Evolutionary conservation across 2,888 invertebrate genomes (phyloP).

Genomic region (Pteria penguin): DNA sequence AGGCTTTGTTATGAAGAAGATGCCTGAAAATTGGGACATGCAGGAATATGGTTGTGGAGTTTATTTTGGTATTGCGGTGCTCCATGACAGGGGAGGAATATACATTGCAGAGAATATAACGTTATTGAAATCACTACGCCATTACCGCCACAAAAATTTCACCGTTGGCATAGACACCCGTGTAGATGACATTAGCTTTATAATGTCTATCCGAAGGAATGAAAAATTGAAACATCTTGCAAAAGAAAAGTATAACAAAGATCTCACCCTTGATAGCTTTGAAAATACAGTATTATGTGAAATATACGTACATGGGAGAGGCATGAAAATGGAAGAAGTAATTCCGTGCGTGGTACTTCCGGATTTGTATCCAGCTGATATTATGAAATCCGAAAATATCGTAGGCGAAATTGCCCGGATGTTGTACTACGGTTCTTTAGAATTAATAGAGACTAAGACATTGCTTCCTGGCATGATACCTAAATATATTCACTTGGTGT

Average conservation of each 20-base stretch:
- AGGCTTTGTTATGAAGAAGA: constrained; percentile 49
- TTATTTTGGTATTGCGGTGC: constrained; percentile 54
- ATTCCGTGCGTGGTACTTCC: background rate
- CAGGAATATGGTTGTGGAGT: constrained; percentile 50
- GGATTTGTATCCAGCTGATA: constrained; percentile 60
- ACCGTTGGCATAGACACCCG: constrained; percentile 36
- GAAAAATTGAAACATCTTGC: background rate
- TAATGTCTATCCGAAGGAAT: constrained; percentile 3
- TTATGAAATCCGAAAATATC: constrained; percentile 57
- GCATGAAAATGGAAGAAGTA: background rate
- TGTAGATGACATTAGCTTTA: constrained; percentile 18
- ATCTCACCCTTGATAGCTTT: constrained; percentile 7
- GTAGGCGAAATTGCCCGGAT: constrained; percentile 58
- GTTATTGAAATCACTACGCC: constrained; percentile 43
- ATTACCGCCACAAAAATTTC: constrained; percentile 33
- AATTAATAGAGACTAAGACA: constrained; percentile 43
- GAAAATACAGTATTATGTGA: constrained; percentile 2
- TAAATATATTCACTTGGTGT: constrained; percentile 76
- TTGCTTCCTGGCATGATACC: constrained; percentile 63
- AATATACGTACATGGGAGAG: background rate
- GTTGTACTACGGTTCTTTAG: constrained; percentile 63
- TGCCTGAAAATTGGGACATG: constrained; percentile 56
- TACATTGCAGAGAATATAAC: constrained; percentile 65
- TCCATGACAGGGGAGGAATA: constrained; percentile 72
- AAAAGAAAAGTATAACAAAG: background rate